Evolutionary conservation across 2,888 invertebrate species (phyloP), one percentile per base, ranked within the genome.

Genomic region (Caenorhabditis sp.): DNA sequence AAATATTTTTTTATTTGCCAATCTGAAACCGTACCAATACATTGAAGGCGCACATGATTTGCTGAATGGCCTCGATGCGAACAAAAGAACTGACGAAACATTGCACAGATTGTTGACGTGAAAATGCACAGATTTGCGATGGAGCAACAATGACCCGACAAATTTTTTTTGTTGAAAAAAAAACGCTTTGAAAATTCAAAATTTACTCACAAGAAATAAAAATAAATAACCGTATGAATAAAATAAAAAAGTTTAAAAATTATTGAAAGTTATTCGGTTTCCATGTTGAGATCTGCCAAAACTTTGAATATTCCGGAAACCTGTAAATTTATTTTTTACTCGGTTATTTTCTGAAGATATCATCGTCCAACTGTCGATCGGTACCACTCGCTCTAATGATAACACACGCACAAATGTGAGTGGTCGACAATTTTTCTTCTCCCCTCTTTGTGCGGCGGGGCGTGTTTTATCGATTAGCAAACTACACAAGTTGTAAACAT

Each of bases 201-300:
- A 51, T 23, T 23, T 51, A 51, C 51, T 51, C 21, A 51, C 21
- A 51, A 21, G 31, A 10, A 51, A 51, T 8, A 51, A 51, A 4
- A 17, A 51, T 21, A 51, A 51, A 19, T 23, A 51, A 19, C 21
- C 51, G 51, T 19, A 19, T 21, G 21, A 23, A 51, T 51, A 43
- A 17, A 51, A 51, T 21, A 10, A 19, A 23, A 51, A 51, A 23
- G 10, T 14, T 50, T 8, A 50, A 50, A n/a, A 50, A 50, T 50
- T 8, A 50, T 50, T 4, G 3, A 50, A 19, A 4, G n/a, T 19
- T 21, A 43, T 43, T 43, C 43, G 43, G 43, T 43, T 6, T 57
- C 27, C 55, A 55, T 26, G 55, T 55, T 55, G 21, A 55, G 23
- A 55, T 55, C 55, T 14, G 55, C 55, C 17, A 55, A n/a, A 24